phyloP scores from a whole-genome alignment of 2,797 vertebrate species.

The Dendrocincla fuliginosa region DNA sequence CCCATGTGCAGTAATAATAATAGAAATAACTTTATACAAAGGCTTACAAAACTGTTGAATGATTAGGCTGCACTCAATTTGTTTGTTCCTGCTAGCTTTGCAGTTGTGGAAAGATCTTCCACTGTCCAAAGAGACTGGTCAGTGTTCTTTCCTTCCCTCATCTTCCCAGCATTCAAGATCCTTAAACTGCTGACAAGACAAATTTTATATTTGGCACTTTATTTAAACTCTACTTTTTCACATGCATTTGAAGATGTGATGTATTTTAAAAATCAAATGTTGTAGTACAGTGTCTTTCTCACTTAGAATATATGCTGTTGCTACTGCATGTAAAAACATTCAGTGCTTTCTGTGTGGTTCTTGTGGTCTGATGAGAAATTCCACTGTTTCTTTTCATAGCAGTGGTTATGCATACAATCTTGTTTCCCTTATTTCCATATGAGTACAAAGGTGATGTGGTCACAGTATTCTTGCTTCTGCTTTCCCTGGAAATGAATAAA shows the following conservation, averaged over 20 bases:
- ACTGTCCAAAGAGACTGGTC: not conserved
- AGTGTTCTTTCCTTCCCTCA: not conserved
- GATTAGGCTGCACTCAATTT: not conserved
- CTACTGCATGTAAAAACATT: rapidly evolving
- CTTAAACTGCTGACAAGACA: not conserved
- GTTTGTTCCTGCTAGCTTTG: not conserved
- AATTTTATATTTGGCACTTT: not conserved
- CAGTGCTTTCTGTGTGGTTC: not conserved
- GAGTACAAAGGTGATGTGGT: not conserved
- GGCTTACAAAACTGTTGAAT: not conserved
- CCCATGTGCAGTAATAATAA: not conserved
- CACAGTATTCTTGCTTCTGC: not conserved
- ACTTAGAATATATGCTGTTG: not conserved
- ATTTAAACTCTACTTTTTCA: not conserved
- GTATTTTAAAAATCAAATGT: not conserved
- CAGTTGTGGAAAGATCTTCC: not conserved
- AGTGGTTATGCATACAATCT: not conserved
- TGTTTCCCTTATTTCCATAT: not conserved
- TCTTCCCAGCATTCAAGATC: not conserved
- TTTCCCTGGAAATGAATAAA: not conserved
- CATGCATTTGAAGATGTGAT: rapidly evolving
- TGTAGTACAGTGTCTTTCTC: not conserved
- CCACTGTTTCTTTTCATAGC: not conserved
- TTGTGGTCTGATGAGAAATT: not conserved
- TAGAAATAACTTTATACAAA: not conserved